Evolutionary conservation across 2,113 vertebrate genomes (phyloP), one percentile per base, ranked within the genome.

Genomic region (Craseonycteris thonglongyai): DNA sequence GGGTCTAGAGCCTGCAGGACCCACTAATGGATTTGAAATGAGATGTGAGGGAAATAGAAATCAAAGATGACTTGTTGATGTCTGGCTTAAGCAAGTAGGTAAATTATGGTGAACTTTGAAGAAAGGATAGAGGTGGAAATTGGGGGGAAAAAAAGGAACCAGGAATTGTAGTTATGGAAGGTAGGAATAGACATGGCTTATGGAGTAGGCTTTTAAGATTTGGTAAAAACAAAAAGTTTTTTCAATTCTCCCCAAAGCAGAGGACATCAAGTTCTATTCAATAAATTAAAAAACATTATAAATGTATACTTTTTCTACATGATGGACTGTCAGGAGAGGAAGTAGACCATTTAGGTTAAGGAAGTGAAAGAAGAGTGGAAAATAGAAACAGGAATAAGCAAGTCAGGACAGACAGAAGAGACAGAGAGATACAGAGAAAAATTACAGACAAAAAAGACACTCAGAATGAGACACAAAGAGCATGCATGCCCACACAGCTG

Each of bases 61-160:
- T 71, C 19, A 68, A 49, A 76, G 35, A 26, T 65, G 71, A 59
- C 24, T 35, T 88, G 7, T 26, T n/a, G n/a, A 12, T 88, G 75
- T 84, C 47, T 93, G 47, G 38, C 22, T 63, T 51, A 85, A 74
- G 45, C 33, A 90, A 33, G 71, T 85, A 47, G 30, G n/a, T 75
- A 49, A 81, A 49, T 76, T 58, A 38, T 65, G 66, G 21, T 75
- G 24, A 81, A 72, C 85, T 72, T 59, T 66, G 47, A 65, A 85
- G 51, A 78, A 90, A 94, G 61, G 16, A n/a, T 81, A 54, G 28
- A n/a, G 35, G 63, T 92, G n/a, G n/a, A n/a, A n/a, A n/a, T 94
- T 94, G 28, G 74, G 89, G n/a, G n/a, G n/a, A n/a, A n/a, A 33
- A 65, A 42, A 88, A 89, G 28, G 38, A 91, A 79, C 28, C 35